Evolutionary conservation across 2,888 invertebrate species (phyloP).

Genomic region (Exocentrus adspersus): DNA sequence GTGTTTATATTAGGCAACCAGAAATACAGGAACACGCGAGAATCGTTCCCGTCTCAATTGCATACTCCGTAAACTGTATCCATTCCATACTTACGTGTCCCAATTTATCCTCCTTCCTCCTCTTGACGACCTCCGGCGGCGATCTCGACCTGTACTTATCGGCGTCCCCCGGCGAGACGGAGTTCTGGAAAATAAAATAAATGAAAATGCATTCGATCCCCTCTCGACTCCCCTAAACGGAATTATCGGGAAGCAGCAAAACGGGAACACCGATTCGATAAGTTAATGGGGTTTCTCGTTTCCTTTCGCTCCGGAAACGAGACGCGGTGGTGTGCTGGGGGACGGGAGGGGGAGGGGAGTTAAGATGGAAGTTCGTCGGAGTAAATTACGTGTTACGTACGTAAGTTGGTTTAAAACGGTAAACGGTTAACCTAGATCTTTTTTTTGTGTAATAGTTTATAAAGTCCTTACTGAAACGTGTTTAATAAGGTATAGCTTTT

Average conservation of each 20-base stretch:
- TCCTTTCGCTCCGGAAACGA: not conserved
- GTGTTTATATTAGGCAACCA: too few relatives aligned
- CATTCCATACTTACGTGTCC: slow-evolving; percentile 83
- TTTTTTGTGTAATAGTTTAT: too few relatives aligned
- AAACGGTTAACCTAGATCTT: too few relatives aligned
- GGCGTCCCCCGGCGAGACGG: slow-evolving; percentile 84
- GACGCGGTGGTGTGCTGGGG: not conserved
- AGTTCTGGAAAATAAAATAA: slow-evolving; percentile 76
- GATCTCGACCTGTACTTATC: slow-evolving; percentile 86
- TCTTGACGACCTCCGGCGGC: slow-evolving; percentile 76
- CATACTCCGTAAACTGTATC: too few relatives aligned
- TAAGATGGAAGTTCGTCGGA: too few relatives aligned
- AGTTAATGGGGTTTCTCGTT: not conserved
- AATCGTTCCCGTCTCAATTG: too few relatives aligned
- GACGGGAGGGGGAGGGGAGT: not conserved
- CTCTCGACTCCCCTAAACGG: not conserved
- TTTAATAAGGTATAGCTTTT: too few relatives aligned
- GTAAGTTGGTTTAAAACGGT: too few relatives aligned
- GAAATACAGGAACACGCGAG: too few relatives aligned
- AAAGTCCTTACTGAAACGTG: too few relatives aligned
- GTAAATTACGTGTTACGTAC: too few relatives aligned
- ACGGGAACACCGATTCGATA: not conserved
- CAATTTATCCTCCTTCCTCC: slow-evolving; percentile 86
- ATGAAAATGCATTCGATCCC: slow-evolving; percentile 17
- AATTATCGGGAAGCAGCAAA: not conserved